These are phyloP conservation scores for Eurystomus gularis DNA, from an alignment of 2,113 vertebrate species.

Conservation along the genomic window DNA sequence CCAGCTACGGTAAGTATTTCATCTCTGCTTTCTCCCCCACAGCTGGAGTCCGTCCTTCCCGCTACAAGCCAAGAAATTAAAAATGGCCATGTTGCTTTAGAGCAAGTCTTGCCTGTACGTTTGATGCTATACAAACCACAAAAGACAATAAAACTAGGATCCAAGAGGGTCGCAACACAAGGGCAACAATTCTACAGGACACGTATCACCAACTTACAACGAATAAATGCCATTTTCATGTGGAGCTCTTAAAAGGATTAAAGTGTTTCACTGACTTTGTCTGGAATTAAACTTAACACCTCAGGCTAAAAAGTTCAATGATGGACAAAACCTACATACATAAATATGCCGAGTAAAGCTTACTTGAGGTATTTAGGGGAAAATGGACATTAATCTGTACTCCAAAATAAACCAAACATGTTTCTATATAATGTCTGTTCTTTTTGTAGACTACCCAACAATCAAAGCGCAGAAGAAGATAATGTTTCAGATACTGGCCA, in stretches of 20 bases:
- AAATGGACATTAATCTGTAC: neutral
- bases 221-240: neutral
- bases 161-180: neutral
- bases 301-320: neutral
- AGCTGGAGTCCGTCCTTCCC: neutral
- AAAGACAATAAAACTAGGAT: neutral
- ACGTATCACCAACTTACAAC: neutral
- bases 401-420: neutral
- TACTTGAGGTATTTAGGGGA: neutral
- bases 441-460: neutral
- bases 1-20: neutral
- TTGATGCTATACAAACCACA: neutral
- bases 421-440: neutral
- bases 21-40: neutral
- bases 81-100: too few species aligned
- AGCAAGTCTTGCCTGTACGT: fast-evolving
- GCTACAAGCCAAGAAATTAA: neutral
- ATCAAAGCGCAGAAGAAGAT: neutral
- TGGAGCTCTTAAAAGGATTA: neutral
- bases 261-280: neutral
- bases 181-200: neutral
- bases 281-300: neutral
- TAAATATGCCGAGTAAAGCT: neutral
- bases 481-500: neutral
- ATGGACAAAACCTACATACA: neutral